Evolutionary conservation across 1,140 invertebrate genomes (phyloP).

Genomic region (Cryptotermes secundus): DNA sequence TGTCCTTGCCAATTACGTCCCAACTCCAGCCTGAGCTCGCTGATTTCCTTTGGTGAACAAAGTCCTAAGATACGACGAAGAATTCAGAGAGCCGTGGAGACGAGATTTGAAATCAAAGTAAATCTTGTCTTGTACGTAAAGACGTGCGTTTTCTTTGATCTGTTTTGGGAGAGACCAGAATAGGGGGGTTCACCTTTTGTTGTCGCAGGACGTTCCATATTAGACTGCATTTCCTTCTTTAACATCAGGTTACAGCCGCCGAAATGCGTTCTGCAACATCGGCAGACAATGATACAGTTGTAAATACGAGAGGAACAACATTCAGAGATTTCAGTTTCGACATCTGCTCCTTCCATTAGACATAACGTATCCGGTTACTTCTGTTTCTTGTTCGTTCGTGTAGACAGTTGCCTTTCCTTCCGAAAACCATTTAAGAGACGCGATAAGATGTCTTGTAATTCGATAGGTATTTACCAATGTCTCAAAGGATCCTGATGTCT

Average conservation of each 20-base stretch:
- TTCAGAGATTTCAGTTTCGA: not conserved
- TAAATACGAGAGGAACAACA: not conserved
- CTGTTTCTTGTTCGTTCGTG: too few relatives aligned
- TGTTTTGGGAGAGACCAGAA: not conserved
- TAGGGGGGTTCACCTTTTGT: not conserved
- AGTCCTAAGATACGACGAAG: too few relatives aligned
- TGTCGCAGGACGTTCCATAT: not conserved
- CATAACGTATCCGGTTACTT: too few relatives aligned
- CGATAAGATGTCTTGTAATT: too few relatives aligned
- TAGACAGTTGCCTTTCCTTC: too few relatives aligned
- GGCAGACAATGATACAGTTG: not conserved
- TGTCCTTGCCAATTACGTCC: too few relatives aligned
- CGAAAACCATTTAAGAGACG: too few relatives aligned
- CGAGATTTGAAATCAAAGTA: not conserved
- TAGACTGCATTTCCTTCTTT: not conserved
- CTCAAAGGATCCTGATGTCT: too few relatives aligned
- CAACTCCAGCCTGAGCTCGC: too few relatives aligned
- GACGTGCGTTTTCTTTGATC: not conserved
- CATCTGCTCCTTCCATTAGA: not conserved
- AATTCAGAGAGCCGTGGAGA: too few relatives aligned
- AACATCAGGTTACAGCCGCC: not conserved
- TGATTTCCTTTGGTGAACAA: too few relatives aligned
- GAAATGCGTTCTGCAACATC: not conserved
- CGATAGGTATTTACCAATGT: too few relatives aligned
- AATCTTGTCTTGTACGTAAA: not conserved